phyloP scores from a whole-genome alignment of 2,888 invertebrate genomes.

The Drosophila aldrichi region DNA sequence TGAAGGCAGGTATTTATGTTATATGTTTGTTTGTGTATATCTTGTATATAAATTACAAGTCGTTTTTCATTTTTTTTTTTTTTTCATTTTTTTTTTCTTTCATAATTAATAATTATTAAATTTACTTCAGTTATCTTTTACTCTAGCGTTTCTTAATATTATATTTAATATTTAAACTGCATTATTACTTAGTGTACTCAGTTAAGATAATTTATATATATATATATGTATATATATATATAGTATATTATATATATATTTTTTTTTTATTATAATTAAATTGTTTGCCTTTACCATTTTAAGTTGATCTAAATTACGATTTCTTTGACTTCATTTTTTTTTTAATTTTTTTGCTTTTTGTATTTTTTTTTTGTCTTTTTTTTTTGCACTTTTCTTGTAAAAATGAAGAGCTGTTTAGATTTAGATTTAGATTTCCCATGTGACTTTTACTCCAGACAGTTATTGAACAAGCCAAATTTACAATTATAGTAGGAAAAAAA shows the following conservation, averaged over 20 bases:
- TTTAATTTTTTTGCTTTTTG: constrained; percentile 39
- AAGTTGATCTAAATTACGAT: constrained; percentile 34
- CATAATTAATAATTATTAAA: constrained; percentile 66
- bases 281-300: constrained; percentile 46
- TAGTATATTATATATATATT: constrained; percentile 56
- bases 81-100: constrained; percentile 51
- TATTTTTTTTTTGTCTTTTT: constrained; percentile 45
- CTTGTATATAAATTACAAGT: constrained; percentile 82
- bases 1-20: constrained; percentile 84
- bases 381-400: constrained; percentile 50
- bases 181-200: constrained; percentile 70
- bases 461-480: constrained; percentile 43
- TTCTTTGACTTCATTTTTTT: constrained; percentile 20
- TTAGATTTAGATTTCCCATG: constrained; percentile 50
- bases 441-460: constrained; percentile 64
- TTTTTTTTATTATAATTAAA: constrained; percentile 70
- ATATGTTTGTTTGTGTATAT: constrained; percentile 75
- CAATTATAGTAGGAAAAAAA: constrained; percentile 28
- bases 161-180: constrained; percentile 61
- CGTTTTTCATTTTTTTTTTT: constrained; percentile 31
- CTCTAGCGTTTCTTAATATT: constrained; percentile 58
- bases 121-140: constrained; percentile 61
- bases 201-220: constrained; percentile 64
- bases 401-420: constrained; percentile 52
- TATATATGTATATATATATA: constrained; percentile 61